Base-by-base conservation (phyloP, 2,113 vertebrate species). In the Scomber scombrus region DNA sequence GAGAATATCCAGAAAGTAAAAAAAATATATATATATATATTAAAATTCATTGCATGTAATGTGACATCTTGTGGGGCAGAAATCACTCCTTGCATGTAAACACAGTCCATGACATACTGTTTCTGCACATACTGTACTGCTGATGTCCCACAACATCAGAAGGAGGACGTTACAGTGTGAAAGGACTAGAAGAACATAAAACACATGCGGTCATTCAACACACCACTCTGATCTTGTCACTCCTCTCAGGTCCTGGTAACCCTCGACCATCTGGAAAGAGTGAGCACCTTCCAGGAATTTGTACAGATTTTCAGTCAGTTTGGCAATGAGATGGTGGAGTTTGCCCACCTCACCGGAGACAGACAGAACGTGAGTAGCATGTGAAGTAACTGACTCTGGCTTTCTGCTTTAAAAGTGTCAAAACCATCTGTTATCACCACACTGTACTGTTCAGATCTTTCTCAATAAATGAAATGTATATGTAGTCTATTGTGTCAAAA, bases 251-350 rank as follows among this genome's bases (percentile, higher is more conserved):
- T 99, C 84, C 95, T 99, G 88, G 94, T 97, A 85, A 99, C 97
- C 54, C 96, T 99, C 94, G 98, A 98, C 81, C 96, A 97, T 82
- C 92, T 99, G 93, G 98, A 99, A 92, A 95, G 95, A 93, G 98
- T 99, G 86, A 96, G 93, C 93, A 99, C 97, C 92, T 99, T 99
- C 94, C 98, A 99, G 90, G 98, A 99, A 82, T 99, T 99, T 95
- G 98, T 99, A 26, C 98, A 99, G 92, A 98, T 99, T 93, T 99
- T 99, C 95, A 99, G 98, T 90, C 98, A 99, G 64, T 99, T 99
- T 95, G 98, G 98, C 82, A 99, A 99, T 69, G 97, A 99, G 95
- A 99, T 99, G 98, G 98, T 99, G 88, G 98, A 99, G 91, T 99
- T 99, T 81, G 98, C 98, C 71, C 98, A 99, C 93, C 96, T 99